Percentiles rank a stretch among this genome's conserved stretches.
Conservation (phyloP, 2,888 invertebrate species). For the Dolomedes plantarius region DNA sequence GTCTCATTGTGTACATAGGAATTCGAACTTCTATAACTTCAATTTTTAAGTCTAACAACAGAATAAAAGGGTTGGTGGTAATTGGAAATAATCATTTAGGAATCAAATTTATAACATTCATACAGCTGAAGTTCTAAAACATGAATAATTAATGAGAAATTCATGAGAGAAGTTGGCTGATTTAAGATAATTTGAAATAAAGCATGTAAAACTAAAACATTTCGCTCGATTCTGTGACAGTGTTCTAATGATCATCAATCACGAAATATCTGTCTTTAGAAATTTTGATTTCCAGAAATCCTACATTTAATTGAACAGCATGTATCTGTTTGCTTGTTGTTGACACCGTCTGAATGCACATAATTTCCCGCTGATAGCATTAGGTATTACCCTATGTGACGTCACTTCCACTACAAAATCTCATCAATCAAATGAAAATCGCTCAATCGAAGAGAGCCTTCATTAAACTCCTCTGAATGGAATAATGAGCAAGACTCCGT, state of each 20-base stretch:
- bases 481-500: conserved; percentile 29
- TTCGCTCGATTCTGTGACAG: no score
- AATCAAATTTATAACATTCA: no score
- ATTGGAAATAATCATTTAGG: no score
- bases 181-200: no score
- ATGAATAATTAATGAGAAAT: no score
- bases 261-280: neutral
- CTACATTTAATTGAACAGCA: neutral
- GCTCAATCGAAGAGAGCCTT: conserved; percentile 26
- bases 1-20: no score
- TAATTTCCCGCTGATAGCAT: neutral
- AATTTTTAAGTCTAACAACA: no score
- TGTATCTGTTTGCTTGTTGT: neutral
- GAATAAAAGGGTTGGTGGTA: no score
- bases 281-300: neutral
- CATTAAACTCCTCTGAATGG: conserved; percentile 36
- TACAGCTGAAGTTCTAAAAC: no score
- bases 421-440: conserved; percentile 37
- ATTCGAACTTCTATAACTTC: no score
- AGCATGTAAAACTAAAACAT: no score
- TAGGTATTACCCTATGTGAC: neutral
- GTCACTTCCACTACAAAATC: conserved; percentile 23
- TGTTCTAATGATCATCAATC: neutral
- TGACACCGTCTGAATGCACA: neutral
- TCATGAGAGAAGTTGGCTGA: no score